These are phyloP conservation scores for Chiloscyllium punctatum DNA, from an alignment of 2,797 vertebrate species.

Conservation along the genomic window DNA sequence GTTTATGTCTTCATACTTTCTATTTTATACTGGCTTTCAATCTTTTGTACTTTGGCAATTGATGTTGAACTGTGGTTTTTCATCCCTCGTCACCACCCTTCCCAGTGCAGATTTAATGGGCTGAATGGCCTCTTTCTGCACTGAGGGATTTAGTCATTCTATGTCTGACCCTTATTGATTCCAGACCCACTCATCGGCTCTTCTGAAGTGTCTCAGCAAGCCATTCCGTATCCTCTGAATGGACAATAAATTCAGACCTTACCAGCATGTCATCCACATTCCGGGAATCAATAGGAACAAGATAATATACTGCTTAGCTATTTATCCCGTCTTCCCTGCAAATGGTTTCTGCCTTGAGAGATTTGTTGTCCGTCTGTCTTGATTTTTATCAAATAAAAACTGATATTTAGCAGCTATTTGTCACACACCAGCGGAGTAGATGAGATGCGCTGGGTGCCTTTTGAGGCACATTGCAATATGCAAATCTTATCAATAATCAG, in stretches of 20 bases:
- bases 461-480: neutral
- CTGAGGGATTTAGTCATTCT: too few species aligned
- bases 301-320: neutral
- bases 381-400: neutral
- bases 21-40: neutral
- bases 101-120: too few species aligned
- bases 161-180: neutral
- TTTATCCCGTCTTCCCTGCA: neutral
- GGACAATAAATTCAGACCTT: neutral
- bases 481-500: slow-evolving; percentile 32
- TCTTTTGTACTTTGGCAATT: neutral
- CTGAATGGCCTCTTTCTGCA: neutral
- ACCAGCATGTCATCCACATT: neutral
- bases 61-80: neutral
- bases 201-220: neutral
- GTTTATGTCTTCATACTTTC: neutral
- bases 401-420: neutral
- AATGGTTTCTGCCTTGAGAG: neutral
- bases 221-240: neutral
- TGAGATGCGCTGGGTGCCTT: slow-evolving; percentile 2
- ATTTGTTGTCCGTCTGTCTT: neutral
- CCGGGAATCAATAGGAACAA: neutral
- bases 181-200: neutral
- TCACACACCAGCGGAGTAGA: neutral
- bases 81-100: neutral